Percentiles rank a stretch among this genome's conserved stretches.
phyloP scores from a whole-genome alignment of 2,888 invertebrate species.

The Tetropium fuscum region DNA sequence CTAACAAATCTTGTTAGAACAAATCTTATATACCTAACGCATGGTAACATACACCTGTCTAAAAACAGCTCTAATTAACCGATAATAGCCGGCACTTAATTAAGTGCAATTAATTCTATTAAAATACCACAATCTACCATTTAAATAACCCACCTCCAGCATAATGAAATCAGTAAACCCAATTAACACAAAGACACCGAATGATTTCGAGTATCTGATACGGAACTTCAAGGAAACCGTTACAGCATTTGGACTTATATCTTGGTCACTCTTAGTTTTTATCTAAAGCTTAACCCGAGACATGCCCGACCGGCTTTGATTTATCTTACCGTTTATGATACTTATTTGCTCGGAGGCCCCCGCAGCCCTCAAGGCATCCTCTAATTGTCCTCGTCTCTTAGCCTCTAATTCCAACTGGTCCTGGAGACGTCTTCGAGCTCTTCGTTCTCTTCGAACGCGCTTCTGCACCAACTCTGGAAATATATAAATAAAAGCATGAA shows the following conservation, averaged over 20 bases:
- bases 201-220: neutral
- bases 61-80: neutral
- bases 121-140: constrained; percentile 4
- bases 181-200: constrained; percentile 10
- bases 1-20: no score
- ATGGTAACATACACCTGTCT: neutral
- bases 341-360: constrained; percentile 84
- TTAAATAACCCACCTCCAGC: neutral
- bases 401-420: constrained; percentile 86
- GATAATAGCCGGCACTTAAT: no score
- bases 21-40: no score
- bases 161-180: neutral
- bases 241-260: constrained; percentile 1
- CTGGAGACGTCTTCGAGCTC: constrained; percentile 84
- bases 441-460: constrained; percentile 88
- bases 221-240: no score
- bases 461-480: constrained; percentile 89
- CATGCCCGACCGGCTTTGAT: neutral
- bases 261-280: no score
- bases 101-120: constrained; percentile 3
- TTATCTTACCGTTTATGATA: constrained; percentile 79
- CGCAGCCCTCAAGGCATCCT: constrained; percentile 83
- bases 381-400: constrained; percentile 83
- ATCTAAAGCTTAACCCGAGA: neutral
- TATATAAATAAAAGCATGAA: constrained; percentile 44